phyloP scores from a whole-genome alignment of 1,140 invertebrate genomes.

The Harlomillsia oculata region DNA sequence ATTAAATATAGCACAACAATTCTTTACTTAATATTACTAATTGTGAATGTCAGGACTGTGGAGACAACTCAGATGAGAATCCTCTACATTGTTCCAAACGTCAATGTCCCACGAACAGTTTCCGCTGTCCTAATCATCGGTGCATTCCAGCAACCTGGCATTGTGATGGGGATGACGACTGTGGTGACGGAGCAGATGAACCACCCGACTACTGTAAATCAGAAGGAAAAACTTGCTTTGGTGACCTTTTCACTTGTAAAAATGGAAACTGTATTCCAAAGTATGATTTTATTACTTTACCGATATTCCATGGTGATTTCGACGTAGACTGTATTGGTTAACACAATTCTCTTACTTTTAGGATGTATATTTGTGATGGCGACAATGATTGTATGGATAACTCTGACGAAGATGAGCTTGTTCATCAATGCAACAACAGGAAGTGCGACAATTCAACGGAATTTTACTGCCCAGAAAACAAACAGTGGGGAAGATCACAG shows the following conservation, averaged over 20 bases:
- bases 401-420: constrained; percentile 71
- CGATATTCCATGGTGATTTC: constrained; percentile 92
- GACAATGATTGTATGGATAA: constrained; percentile 50
- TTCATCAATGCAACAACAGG: constrained; percentile 70
- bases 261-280: constrained; percentile 90
- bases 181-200: constrained; percentile 67
- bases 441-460: constrained; percentile 86
- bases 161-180: constrained; percentile 52
- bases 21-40: too few species aligned
- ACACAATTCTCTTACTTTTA: constrained; percentile 19
- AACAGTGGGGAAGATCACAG: constrained; percentile 77
- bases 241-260: constrained; percentile 88
- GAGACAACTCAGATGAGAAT: constrained; percentile 91
- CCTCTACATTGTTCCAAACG: constrained; percentile 74
- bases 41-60: too few species aligned
- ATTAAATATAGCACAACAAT: too few species aligned
- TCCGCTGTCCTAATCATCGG: constrained; percentile 74
- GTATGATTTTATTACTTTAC: constrained; percentile 18
- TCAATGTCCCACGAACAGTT: constrained; percentile 82
- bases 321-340: constrained; percentile 46
- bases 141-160: constrained; percentile 81
- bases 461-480: constrained; percentile 81
- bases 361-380: constrained; percentile 92
- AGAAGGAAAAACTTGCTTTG: constrained; percentile 88
- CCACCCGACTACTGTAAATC: constrained; percentile 66